These are phyloP conservation scores for Notodonta ziczac DNA, from an alignment of 2,888 invertebrate genomes.

Conservation along the genomic window DNA sequence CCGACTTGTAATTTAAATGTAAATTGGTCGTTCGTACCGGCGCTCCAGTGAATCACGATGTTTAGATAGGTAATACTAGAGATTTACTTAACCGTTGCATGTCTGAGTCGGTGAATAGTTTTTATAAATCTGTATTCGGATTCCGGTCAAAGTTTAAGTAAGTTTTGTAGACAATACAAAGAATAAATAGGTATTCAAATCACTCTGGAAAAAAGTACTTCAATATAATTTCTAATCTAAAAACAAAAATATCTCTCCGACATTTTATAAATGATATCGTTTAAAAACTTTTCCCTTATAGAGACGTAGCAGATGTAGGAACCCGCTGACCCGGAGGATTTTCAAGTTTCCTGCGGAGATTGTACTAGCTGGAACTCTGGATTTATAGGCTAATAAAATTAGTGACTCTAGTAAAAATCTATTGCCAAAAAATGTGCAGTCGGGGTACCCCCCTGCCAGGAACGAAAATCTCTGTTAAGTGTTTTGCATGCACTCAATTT, in stretches of 20 bases:
- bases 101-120: neutral
- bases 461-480: no score
- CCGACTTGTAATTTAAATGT: conserved; percentile 46
- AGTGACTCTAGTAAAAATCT: neutral
- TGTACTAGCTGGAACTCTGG: neutral
- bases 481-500: no score
- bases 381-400: neutral
- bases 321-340: neutral
- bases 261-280: neutral
- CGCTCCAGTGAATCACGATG: conserved; percentile 20
- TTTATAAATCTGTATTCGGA: neutral
- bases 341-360: neutral
- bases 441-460: no score
- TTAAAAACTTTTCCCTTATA: neutral
- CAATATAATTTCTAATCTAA: no score
- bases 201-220: no score
- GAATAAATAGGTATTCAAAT: no score
- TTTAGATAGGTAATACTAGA: conserved; percentile 9
- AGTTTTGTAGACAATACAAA: no score
- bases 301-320: neutral
- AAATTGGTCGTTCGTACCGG: conserved; percentile 34
- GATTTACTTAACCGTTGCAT: neutral
- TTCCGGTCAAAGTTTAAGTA: no score
- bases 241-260: no score
- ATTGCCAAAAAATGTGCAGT: neutral